Percentiles rank a stretch among this genome's conserved stretches.
Conservation (phyloP, 23 tunicate genomes). For the Ascidia mentula region DNA sequence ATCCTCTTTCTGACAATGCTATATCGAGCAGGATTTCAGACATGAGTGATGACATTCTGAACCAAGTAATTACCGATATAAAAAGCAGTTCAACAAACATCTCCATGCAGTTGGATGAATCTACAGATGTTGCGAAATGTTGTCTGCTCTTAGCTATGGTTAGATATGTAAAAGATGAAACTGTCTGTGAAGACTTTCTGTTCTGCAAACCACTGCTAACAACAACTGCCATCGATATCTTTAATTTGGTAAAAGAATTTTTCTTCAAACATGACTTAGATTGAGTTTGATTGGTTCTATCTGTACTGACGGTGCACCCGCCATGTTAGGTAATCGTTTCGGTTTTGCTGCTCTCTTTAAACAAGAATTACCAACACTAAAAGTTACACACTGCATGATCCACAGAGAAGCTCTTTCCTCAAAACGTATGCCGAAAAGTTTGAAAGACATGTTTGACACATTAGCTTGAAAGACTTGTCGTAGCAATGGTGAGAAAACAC, state of each 20-base stretch:
- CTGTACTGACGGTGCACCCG: slow-evolving; percentile 27
- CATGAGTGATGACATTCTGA: slow-evolving; percentile 29
- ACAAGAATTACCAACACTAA: slow-evolving; percentile 3
- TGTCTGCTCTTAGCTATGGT: slow-evolving; percentile 26
- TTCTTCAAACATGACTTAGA: slow-evolving; percentile 8
- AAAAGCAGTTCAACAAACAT: slow-evolving; percentile 14
- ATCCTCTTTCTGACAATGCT: slow-evolving; percentile 27
- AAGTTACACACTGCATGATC: slow-evolving; percentile 11
- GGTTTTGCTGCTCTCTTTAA: slow-evolving; percentile 25
- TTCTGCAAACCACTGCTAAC: slow-evolving; percentile 15
- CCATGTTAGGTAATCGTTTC: slow-evolving; percentile 26
- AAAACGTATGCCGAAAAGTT: slow-evolving; percentile 21
- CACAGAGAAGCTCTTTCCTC: slow-evolving; percentile 21
- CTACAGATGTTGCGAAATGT: slow-evolving; percentile 32
- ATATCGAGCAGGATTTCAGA: slow-evolving; percentile 28
- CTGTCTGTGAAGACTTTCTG: slow-evolving; percentile 19
- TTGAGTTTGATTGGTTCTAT: not conserved
- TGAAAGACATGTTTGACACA: not conserved
- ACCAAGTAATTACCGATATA: slow-evolving; percentile 21
- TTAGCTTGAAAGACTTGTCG: not conserved
- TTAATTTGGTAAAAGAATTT: slow-evolving; percentile 22
- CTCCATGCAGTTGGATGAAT: slow-evolving; percentile 21
- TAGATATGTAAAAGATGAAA: slow-evolving; percentile 15
- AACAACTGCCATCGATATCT: slow-evolving; percentile 11
- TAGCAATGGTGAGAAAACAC: too few species aligned